Base-by-base conservation (phyloP, 1,140 invertebrate species). In the Papilio dardanus region DNA sequence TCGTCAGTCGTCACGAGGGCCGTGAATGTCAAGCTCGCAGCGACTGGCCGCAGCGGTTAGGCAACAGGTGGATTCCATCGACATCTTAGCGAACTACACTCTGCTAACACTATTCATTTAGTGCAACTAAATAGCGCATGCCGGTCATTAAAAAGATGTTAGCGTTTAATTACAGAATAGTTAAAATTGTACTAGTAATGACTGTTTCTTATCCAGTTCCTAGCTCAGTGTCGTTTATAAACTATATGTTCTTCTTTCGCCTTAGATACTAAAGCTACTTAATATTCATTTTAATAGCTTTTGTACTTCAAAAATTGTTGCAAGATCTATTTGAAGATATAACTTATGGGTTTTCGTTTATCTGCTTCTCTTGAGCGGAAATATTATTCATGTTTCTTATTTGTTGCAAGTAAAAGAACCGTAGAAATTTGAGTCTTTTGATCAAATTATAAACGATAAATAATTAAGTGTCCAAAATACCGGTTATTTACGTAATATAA, bases 21-120 rank as follows among this genome's bases (percentile, higher is more conserved):
- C 83, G 81, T 86, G 86, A 93, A 92, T 91, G 90, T 91, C 91
- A 92, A 91, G 88, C 90, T 88, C 87, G 88, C 84, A 81, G 77
- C 75, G 83, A 86, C 87, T 86, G 85, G 88, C 84, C 84, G 85
- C 80, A 81, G 79, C 77, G 78, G 80, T 87, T 85, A 73, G 83
- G 82, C 88, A 92, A 92, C 89, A 91, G 86, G 89, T 91, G 84
- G 79, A 77, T 82, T 86, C 83, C 83, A 85, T 77, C 76, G 62
- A 74, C 65, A 82, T 85, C 83, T 84, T 78, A 83, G 76, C 74
- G 74, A 50, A 58, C 50, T 58, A 58, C 46, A 73, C 30, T 73
- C 35, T 54, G 54, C 71, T 24, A 58, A 28, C 14, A 28, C 10
- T 62, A 62, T 62, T 28, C 10, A 28, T 62, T 62, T 46, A 37